Percentiles rank a stretch among this genome's conserved stretches.
phyloP scores from a whole-genome alignment of 2,888 invertebrate genomes.

The Acrobasis repandana region DNA sequence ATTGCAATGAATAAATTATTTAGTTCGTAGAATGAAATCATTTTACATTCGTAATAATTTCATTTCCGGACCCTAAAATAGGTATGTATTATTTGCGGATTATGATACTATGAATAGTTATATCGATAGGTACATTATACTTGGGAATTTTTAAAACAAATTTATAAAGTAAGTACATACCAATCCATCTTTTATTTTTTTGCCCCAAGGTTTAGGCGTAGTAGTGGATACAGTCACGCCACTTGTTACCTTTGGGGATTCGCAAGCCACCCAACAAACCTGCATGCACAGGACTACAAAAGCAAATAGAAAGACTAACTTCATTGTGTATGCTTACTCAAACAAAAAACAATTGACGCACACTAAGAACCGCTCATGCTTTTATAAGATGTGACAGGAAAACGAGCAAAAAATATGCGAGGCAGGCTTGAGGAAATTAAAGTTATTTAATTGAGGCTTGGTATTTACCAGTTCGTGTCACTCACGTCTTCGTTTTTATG shows the following conservation, averaged over 20 bases:
- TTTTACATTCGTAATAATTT: too few species aligned
- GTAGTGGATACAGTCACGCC: slow-evolving; percentile 36
- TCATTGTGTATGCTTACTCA: slow-evolving; percentile 26
- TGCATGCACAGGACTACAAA: slow-evolving; percentile 30
- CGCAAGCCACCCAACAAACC: slow-evolving; percentile 37
- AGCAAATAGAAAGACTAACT: slow-evolving; percentile 25
- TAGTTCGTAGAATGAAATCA: too few species aligned
- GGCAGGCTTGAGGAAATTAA: slow-evolving; percentile 21
- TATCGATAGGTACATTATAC: too few species aligned
- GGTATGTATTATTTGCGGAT: too few species aligned
- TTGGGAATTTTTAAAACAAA: neutral
- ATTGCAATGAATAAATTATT: too few species aligned
- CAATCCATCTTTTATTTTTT: slow-evolving; percentile 53
- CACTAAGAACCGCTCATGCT: slow-evolving; percentile 13
- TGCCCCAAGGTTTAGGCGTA: slow-evolving; percentile 49
- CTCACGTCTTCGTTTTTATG: slow-evolving; percentile 2
- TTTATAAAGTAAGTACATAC: slow-evolving; percentile 39
- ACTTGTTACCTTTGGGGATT: slow-evolving; percentile 26
- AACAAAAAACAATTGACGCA: slow-evolving; percentile 27
- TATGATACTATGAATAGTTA: too few species aligned
- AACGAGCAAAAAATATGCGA: slow-evolving; percentile 19
- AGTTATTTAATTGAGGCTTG: slow-evolving; percentile 10
- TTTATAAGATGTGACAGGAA: slow-evolving; percentile 30
- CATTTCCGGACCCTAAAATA: too few species aligned
- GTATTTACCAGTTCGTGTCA: slow-evolving; percentile 19